Percentiles rank a stretch among this genome's conserved stretches.
phyloP scores from a whole-genome alignment of 2,113 vertebrate genomes.

The Entelurus aequoreus region DNA sequence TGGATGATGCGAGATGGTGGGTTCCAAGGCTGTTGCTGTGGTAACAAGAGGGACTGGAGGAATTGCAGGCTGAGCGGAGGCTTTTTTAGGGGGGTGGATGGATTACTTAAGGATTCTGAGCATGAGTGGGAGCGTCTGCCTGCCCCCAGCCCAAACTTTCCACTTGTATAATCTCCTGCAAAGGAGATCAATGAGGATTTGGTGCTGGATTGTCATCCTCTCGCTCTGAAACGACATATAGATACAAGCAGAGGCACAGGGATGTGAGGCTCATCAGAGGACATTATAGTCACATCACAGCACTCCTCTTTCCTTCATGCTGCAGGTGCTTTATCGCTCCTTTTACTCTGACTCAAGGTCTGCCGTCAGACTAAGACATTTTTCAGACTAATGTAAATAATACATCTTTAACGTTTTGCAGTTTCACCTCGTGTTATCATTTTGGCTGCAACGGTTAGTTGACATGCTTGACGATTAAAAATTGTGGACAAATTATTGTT shows the following conservation, averaged over 20 bases:
- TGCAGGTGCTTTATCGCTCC: conserved; percentile 1
- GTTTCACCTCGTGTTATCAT: no score
- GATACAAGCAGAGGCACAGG: conserved; percentile 39
- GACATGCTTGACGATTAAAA: no score
- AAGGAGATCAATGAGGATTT: conserved; percentile 68
- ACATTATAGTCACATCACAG: conserved; percentile 21
- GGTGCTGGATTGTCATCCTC: conserved; percentile 63
- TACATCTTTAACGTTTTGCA: no score
- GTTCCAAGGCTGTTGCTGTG: conserved; percentile 79
- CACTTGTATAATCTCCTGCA: conserved; percentile 67
- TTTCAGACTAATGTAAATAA: not conserved
- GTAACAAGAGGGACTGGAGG: conserved; percentile 71
- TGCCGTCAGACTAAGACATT: not conserved
- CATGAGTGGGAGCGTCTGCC: conserved; percentile 68
- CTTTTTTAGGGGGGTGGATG: conserved; percentile 52
- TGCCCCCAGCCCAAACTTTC: conserved; percentile 53
- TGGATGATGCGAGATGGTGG: conserved; percentile 66
- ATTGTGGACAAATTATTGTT: no score
- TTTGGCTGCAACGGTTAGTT: no score
- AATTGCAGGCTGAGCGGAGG: conserved; percentile 53
- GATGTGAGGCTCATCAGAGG: conserved; percentile 38
- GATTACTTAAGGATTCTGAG: conserved; percentile 72
- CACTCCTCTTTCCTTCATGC: conserved; percentile 17
- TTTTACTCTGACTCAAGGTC: not conserved
- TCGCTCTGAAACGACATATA: conserved; percentile 52